These are phyloP conservation scores for Lepisosteus osseus DNA, from an alignment of 2,113 vertebrate species.

Conservation along the genomic window DNA sequence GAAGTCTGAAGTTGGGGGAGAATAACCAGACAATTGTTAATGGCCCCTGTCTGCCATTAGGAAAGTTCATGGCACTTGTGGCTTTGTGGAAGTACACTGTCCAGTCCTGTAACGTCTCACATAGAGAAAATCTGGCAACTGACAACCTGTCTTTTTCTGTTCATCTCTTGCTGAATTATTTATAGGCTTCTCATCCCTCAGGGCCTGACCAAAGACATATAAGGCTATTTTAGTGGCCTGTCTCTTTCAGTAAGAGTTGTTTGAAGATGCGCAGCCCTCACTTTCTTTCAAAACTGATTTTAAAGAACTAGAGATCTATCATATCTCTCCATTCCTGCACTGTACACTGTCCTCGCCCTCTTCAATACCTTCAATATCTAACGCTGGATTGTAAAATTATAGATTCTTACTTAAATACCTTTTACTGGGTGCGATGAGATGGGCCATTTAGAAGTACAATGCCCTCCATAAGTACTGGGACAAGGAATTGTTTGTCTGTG, in stretches of 20 bases:
- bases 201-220: conserved; percentile 39
- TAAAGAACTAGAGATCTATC: conserved; percentile 17
- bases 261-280: conserved; percentile 18
- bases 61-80: conserved; percentile 20
- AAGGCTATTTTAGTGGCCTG: conserved; percentile 43
- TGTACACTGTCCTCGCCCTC: no score
- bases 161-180: conserved; percentile 61
- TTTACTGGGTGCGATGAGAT: no score
- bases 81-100: conserved; percentile 22
- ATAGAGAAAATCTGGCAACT: conserved; percentile 39
- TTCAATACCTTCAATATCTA: no score
- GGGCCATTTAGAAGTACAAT: no score
- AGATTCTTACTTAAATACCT: no score
- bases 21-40: conserved; percentile 42
- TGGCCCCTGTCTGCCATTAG: conserved; percentile 44
- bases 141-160: conserved; percentile 55
- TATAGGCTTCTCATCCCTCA: conserved; percentile 40
- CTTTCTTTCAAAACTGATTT: neutral
- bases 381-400: no score
- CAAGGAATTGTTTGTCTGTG: no score
- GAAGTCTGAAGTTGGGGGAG: conserved; percentile 34
- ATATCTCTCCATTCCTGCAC: neutral
- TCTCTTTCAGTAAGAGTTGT: conserved; percentile 27
- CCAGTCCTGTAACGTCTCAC: neutral
- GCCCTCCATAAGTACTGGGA: no score